Conservation (phyloP, 2,797 vertebrate species). For the Lemur catta region DNA sequence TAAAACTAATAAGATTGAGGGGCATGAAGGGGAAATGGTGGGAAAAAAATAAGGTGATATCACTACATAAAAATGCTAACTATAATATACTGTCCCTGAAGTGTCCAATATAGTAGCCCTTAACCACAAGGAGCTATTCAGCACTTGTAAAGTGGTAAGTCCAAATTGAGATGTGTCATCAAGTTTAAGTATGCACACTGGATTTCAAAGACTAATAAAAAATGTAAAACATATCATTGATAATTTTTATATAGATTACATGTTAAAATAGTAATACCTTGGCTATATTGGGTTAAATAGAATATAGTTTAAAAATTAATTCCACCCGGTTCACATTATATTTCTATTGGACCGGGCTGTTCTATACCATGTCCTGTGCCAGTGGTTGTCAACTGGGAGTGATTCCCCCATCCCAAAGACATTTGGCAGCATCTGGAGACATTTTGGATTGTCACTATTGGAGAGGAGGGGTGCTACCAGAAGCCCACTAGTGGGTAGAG, state of each 20-base stretch:
- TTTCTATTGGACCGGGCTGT: neutral
- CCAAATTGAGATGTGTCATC: neutral
- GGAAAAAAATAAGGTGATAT: neutral
- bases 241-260: neutral
- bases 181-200: neutral
- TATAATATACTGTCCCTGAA: neutral
- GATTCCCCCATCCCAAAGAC: neutral
- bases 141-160: neutral
- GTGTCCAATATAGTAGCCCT: neutral
- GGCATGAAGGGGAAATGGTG: neutral
- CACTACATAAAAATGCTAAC: neutral
- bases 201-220: neutral
- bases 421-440: neutral
- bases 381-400: neutral
- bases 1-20: neutral
- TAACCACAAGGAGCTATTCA: neutral
- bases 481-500: neutral
- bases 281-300: neutral
- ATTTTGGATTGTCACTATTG: neutral
- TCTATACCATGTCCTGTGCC: neutral
- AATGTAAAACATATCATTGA: neutral
- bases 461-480: neutral
- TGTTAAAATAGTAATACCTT: neutral
- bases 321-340: neutral
- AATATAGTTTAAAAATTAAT: conserved; percentile 26